Percentiles rank a stretch among this genome's conserved stretches.
phyloP scores from a whole-genome alignment of 2,113 vertebrate genomes.

The Greenwoodochromis staneri region DNA sequence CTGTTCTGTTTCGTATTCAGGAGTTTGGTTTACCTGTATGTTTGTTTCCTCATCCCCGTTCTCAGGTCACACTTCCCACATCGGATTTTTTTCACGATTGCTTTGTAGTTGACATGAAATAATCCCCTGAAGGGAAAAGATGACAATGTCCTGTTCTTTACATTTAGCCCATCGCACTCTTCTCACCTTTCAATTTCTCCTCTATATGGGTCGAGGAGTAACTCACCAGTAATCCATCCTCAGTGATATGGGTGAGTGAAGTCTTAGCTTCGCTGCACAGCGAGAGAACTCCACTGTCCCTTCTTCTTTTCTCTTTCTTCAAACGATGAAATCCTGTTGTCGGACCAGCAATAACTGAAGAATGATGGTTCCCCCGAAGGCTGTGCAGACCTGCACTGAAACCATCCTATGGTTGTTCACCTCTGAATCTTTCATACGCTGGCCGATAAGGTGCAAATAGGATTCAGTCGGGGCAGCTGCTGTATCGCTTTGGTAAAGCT shows the following conservation, averaged over 20 bases:
- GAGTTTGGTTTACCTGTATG: not conserved
- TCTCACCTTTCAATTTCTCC: conserved; percentile 1
- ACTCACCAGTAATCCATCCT: conserved; percentile 27
- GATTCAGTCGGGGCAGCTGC: conserved; percentile 1
- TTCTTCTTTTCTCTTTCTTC: not conserved
- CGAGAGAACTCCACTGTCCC: not conserved
- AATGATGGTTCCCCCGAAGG: not conserved
- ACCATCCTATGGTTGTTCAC: conserved; percentile 4
- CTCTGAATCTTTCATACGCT: conserved; percentile 32
- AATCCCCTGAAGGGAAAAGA: not conserved
- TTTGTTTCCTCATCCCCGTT: not conserved
- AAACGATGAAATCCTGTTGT: conserved; percentile 21
- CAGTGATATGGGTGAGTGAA: conserved; percentile 17
- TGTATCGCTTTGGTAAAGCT: conserved; percentile 21
- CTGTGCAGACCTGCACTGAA: not conserved
- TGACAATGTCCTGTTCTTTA: not conserved
- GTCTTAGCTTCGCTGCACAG: conserved; percentile 23
- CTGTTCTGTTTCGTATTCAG: not conserved
- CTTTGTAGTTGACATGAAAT: not conserved
- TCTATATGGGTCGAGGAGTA: not conserved
- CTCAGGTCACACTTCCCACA: not conserved
- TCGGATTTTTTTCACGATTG: not conserved
- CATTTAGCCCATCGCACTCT: not conserved
- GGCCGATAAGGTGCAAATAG: conserved; percentile 45
- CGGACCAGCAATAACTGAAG: not conserved